phyloP scores from a whole-genome alignment of 2,797 vertebrate genomes.

The Varecia variegata region DNA sequence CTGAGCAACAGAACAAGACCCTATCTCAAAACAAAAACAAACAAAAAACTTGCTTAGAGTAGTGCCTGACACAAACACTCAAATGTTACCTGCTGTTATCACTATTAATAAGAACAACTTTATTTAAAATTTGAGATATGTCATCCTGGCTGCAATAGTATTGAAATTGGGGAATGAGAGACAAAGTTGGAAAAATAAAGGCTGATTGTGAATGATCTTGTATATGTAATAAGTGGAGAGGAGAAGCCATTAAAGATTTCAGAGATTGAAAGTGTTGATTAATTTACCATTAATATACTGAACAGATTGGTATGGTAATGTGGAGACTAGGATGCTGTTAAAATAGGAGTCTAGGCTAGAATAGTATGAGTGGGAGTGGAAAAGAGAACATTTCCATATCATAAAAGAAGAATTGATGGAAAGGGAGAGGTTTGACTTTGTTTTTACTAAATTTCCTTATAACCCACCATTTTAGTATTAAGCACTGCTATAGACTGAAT shows the following conservation, averaged over 20 bases:
- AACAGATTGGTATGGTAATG: not conserved
- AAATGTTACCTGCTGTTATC: not conserved
- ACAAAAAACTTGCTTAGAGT: not conserved
- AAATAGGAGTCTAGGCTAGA: not conserved
- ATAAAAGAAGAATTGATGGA: not conserved
- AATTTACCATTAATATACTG: not conserved
- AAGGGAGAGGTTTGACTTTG: not conserved
- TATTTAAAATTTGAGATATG: not conserved
- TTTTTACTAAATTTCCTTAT: not conserved
- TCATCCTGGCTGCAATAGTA: not conserved
- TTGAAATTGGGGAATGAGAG: constrained; percentile 11
- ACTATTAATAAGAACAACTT: not conserved
- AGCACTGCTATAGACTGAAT: not conserved
- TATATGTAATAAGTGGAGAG: not conserved
- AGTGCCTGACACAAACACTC: not conserved
- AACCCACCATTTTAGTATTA: not conserved
- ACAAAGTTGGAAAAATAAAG: not conserved
- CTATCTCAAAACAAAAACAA: not conserved
- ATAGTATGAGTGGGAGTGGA: not conserved
- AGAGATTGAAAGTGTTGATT: not conserved
- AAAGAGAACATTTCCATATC: not conserved
- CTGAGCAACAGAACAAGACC: not conserved
- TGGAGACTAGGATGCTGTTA: constrained; percentile 7
- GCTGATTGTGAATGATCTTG: not conserved
- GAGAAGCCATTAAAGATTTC: not conserved